These are phyloP conservation scores for Anguilla megastoma DNA, from an alignment of 2,797 vertebrate genomes.

Conservation along the genomic window DNA sequence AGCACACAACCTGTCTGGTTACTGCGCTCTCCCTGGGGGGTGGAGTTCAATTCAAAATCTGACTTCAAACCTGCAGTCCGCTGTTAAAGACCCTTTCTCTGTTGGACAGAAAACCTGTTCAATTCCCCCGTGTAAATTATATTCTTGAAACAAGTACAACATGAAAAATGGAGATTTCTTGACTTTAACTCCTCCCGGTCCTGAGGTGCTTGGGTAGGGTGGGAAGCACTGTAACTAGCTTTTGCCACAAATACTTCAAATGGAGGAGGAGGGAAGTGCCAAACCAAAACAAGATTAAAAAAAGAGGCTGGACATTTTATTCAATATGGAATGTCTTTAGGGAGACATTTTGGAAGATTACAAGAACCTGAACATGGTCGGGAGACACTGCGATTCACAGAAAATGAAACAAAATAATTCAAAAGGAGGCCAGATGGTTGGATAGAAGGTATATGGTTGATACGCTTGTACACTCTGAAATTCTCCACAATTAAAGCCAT, in stretches of 20 bases:
- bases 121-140: neutral
- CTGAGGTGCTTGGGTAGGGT: neutral
- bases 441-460: neutral
- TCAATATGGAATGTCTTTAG: neutral
- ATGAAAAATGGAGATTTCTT: neutral
- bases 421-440: neutral
- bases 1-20: conserved; percentile 10
- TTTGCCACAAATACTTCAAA: neutral
- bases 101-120: neutral
- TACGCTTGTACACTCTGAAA: neutral
- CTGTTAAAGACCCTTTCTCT: neutral
- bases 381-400: neutral
- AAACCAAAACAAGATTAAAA: neutral
- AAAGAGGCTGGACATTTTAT: neutral
- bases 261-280: neutral
- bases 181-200: neutral
- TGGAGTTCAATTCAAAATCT: conserved; percentile 5
- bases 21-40: neutral
- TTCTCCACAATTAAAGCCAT: neutral
- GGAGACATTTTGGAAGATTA: neutral
- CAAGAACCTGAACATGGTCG: neutral
- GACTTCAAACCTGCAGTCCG: neutral
- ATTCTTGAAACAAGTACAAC: neutral
- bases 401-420: neutral
- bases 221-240: neutral